These are phyloP conservation scores for Rhizoglyphus robini DNA, from an alignment of 1,140 invertebrate species.

Conservation along the genomic window DNA sequence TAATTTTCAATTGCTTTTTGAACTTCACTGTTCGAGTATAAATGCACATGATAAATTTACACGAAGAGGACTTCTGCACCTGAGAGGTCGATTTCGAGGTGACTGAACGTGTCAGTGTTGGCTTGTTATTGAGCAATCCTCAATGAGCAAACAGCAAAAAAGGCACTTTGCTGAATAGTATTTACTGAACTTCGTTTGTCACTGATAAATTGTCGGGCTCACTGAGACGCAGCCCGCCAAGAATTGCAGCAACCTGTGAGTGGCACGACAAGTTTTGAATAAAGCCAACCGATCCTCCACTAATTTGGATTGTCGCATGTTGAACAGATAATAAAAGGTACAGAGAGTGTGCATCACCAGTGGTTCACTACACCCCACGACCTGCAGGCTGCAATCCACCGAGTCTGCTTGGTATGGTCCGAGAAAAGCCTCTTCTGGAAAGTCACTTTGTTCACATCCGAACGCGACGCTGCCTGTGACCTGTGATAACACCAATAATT, in stretches of 20 bases:
- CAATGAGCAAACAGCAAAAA: no score
- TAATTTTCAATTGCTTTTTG: no score
- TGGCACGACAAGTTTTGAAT: neutral
- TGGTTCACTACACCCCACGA: no score
- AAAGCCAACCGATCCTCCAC: neutral
- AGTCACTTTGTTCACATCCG: neutral
- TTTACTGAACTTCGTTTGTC: neutral
- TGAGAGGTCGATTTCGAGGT: no score
- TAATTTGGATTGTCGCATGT: neutral
- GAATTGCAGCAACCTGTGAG: neutral
- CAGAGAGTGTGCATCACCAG: neutral
- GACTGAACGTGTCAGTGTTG: no score
- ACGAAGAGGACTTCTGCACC: no score
- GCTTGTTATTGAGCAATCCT: no score
- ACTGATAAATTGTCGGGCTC: no score
- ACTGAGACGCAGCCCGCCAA: neutral
- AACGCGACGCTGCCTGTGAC: neutral
- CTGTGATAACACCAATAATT: neutral
- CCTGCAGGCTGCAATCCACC: neutral
- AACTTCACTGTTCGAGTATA: no score
- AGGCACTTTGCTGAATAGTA: neutral
- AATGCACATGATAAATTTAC: no score
- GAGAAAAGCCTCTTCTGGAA: neutral
- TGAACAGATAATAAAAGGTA: slow-evolving; percentile 9
- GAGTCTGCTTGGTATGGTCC: neutral